Evolutionary conservation across 2,888 invertebrate species (phyloP), one percentile per base, ranked within the genome.

Genomic region (Hesperia comma): DNA sequence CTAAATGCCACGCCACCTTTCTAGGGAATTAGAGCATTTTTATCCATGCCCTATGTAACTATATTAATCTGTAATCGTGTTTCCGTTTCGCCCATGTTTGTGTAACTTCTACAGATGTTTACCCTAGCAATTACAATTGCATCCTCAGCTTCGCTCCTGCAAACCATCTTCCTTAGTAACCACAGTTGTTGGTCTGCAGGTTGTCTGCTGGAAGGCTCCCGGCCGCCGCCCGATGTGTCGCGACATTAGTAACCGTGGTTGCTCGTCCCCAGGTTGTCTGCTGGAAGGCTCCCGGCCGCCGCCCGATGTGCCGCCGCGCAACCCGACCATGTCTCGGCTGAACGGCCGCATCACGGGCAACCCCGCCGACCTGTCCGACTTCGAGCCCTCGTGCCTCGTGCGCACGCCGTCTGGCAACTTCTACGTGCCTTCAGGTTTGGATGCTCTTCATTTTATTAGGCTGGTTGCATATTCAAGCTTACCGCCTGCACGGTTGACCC

Each of bases 401-500:
- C 95, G 97, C 88, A 97, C 97, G 75, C 97, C 97, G 77, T 98
- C 97, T 77, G 98, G 98, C 87, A 97, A 97, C 93, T 97, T 98
- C 87, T 98, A 97, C 94, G 97, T 98, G 94, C 97, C 97, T 88
- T 96, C 97, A 94, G 96, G 95, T 93, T 77, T 78, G 10, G 15
- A 17, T 6, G 4, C 43, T 5, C 1, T 1, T 17, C 12, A 12
- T 12, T 12, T 37, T 3, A 12, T 37, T 12, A 33, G 6, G 6
- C 7, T 33, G 5, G 6, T 33, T 33, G 10, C 33, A n/a, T n/a
- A n/a, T n/a, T n/a, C n/a, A n/a, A n/a, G n/a, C n/a, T n/a, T n/a
- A n/a, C n/a, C n/a, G n/a, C n/a, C n/a, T n/a, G n/a, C n/a, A n/a
- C n/a, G n/a, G n/a, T n/a, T n/a, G n/a, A n/a, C n/a, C n/a, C n/a